Conservation (phyloP, 2,888 invertebrate genomes). For the Trichogramma evanescens region DNA sequence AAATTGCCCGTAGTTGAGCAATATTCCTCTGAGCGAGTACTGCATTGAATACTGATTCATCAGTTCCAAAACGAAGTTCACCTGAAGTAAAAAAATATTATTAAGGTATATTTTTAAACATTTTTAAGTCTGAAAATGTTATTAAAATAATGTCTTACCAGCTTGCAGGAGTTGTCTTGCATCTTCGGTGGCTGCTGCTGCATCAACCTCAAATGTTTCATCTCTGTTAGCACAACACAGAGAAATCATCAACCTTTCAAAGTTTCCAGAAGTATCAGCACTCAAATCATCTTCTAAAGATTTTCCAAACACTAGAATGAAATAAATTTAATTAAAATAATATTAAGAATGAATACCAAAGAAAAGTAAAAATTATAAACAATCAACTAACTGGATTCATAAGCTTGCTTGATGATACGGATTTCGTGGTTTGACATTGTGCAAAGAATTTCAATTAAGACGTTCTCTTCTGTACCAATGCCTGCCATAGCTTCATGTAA, state of each 20-base stretch:
- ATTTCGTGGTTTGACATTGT: slow-evolving; percentile 55
- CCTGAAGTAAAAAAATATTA: slow-evolving; percentile 39
- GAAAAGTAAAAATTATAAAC: not conserved
- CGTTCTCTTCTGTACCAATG: slow-evolving; percentile 53
- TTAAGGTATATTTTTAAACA: slow-evolving; percentile 1
- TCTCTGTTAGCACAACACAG: slow-evolving; percentile 73
- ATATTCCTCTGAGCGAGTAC: slow-evolving; percentile 74
- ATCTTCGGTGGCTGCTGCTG: slow-evolving; percentile 67
- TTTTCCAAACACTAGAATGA: slow-evolving; percentile 65
- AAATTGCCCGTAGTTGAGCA: slow-evolving; percentile 56
- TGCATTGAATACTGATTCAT: slow-evolving; percentile 79
- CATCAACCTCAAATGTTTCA: slow-evolving; percentile 71
- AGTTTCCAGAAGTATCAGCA: slow-evolving; percentile 86
- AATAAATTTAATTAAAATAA: not conserved
- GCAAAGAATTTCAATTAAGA: slow-evolving; percentile 56
- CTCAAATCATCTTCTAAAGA: slow-evolving; percentile 75
- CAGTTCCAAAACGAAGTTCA: slow-evolving; percentile 65
- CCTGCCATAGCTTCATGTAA: slow-evolving; percentile 54
- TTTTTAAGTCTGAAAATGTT: slow-evolving; percentile 4
- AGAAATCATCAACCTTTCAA: slow-evolving; percentile 82
- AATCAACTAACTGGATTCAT: slow-evolving; percentile 45
- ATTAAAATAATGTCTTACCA: slow-evolving; percentile 48
- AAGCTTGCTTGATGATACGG: slow-evolving; percentile 47
- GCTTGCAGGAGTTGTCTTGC: slow-evolving; percentile 74
- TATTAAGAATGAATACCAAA: slow-evolving; percentile 1